Conservation (phyloP, 2,888 invertebrate genomes). For the Adineta ricciae region DNA sequence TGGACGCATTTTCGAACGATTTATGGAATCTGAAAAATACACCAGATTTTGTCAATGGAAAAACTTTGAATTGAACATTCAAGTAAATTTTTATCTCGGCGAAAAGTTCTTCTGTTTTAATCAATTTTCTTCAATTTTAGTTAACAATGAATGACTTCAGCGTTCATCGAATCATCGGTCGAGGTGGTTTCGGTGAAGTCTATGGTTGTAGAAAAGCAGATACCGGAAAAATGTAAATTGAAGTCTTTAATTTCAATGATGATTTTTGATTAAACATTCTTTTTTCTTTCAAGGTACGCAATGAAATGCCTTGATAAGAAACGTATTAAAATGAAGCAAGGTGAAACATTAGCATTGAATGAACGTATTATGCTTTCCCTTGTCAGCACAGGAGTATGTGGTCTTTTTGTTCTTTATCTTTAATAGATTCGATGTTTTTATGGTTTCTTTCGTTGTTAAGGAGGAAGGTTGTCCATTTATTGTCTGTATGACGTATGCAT, state of each 20-base stretch:
- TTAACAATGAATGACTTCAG: constrained; percentile 99
- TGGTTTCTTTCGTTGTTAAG: constrained; percentile 34
- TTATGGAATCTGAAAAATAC: constrained; percentile 75
- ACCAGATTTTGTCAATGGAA: constrained; percentile 99
- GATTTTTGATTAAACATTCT: background rate
- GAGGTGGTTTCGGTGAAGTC: constrained; percentile 97
- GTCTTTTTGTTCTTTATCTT: background rate
- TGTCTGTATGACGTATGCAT: constrained; percentile 99
- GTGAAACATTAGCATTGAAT: constrained; percentile 94
- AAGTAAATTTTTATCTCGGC: no score
- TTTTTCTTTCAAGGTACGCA: constrained; percentile 64
- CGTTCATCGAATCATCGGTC: constrained; percentile 95
- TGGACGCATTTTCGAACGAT: constrained; percentile 90
- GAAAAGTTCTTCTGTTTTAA: no score
- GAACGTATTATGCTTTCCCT: constrained; percentile 97
- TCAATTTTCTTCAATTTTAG: constrained; percentile 57
- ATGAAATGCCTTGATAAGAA: constrained; percentile 99
- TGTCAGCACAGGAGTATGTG: constrained; percentile 89
- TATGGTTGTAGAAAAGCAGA: constrained; percentile 98
- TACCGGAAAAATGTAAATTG: constrained; percentile 80
- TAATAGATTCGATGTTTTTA: background rate
- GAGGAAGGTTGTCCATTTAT: constrained; percentile 98
- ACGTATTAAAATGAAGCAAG: constrained; percentile 96
- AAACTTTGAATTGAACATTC: constrained; percentile 97
- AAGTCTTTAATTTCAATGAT: background rate